Evolutionary conservation across 2,113 vertebrate genomes (phyloP), one percentile per base, ranked within the genome.

Genomic region (Loxodonta africana): DNA sequence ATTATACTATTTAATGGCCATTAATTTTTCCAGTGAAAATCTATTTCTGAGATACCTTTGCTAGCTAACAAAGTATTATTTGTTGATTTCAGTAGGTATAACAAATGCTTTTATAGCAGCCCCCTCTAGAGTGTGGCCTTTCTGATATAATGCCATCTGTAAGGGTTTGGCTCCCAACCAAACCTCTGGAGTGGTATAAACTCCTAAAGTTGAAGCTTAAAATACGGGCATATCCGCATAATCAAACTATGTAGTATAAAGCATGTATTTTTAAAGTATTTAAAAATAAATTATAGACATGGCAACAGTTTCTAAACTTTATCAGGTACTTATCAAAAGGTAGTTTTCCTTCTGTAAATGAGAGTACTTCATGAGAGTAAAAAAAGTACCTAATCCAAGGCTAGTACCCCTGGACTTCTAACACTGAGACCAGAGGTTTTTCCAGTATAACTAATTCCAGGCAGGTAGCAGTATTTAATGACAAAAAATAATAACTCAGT

Each of bases 21-120:
- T 15, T 92, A 33, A 44, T 81, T 87, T 89, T 28, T 44, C 37
- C 21, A 96, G 48, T 65, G 51, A 87, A 65, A 94, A 76, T 88
- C 60, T 21, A 73, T 76, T 95, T 95, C 62, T 33, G 28, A 63
- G 23, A 25, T 65, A 93, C 73, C 94, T 73, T 96, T 88, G 20
- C 73, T 91, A 78, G 46, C 44, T n/a, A 93, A 46, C 5, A 80
- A 84, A 90, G 5, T 33, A 73, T 82, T 11, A 25, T 81, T 69
- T 78, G 2, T 67, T 87, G 9, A 77, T 2, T 65, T 23, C 63
- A 20, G 18, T 74, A 41, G 80, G 6, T 60, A 8, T 30, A 91
- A 48, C 60, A 93, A 83, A 91, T 51, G 6, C 12, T 69, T 46
- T 67, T 60, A 37, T 37, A 23, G 30, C 2, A 0, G 5, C 37